Evolutionary conservation across 2,113 vertebrate species (phyloP).

Genomic region (Taurulus bubalis): DNA sequence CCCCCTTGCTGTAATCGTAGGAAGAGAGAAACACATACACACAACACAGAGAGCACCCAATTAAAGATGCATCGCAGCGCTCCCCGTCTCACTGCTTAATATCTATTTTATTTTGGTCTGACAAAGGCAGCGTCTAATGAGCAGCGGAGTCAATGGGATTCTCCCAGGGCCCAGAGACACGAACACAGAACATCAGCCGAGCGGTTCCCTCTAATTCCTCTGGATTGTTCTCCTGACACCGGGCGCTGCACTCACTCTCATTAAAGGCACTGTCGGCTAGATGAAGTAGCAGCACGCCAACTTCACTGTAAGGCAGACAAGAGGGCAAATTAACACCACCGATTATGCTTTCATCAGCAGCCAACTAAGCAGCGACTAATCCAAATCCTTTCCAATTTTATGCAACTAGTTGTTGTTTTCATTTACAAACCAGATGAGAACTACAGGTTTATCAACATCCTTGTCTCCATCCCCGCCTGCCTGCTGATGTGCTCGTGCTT

Average conservation of each 20-base stretch:
- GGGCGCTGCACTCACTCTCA: conserved; percentile 62
- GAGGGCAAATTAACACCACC: conserved; percentile 47
- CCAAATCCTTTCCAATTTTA: conserved; percentile 32
- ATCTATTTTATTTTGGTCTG: conserved; percentile 79
- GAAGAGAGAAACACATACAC: conserved; percentile 44
- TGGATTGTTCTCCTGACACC: conserved; percentile 74
- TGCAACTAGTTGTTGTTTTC: conserved; percentile 57
- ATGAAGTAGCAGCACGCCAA: conserved; percentile 56
- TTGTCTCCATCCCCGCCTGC: conserved; percentile 40
- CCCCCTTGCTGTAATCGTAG: conserved; percentile 44
- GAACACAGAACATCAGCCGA: conserved; percentile 67
- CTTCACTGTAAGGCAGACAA: conserved; percentile 51
- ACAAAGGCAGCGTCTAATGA: conserved; percentile 81
- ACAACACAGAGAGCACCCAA: conserved; percentile 68
- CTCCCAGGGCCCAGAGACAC: conserved; percentile 68
- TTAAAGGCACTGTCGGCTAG: conserved; percentile 66
- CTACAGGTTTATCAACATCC: conserved; percentile 33
- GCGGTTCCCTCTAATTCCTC: conserved; percentile 71
- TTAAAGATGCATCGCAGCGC: conserved; percentile 78
- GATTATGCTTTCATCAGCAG: conserved; percentile 38
- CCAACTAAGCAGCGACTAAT: conserved; percentile 44
- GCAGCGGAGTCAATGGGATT: conserved; percentile 68
- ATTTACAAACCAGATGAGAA: conserved; percentile 43
- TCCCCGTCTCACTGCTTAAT: conserved; percentile 73
- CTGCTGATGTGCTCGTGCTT: conserved; percentile 36